These are phyloP conservation scores for Whitmania pigra DNA, from an alignment of 1,140 invertebrate species.

Conservation along the genomic window DNA sequence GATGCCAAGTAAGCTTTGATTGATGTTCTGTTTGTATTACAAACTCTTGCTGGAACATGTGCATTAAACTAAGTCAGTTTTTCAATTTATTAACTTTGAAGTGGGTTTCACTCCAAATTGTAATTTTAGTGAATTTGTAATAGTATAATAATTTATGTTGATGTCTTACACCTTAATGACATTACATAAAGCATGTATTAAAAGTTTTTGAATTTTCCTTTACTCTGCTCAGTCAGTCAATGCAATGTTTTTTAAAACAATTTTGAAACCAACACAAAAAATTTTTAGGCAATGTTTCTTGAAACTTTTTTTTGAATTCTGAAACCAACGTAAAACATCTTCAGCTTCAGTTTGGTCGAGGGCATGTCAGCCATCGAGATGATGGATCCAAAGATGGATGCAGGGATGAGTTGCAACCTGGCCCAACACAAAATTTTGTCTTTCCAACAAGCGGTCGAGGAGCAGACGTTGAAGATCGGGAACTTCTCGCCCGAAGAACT, in stretches of 20 bases:
- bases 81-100: too few relatives aligned
- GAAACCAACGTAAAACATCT: conserved; percentile 11
- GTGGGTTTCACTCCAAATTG: too few relatives aligned
- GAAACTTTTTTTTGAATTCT: conserved; percentile 9
- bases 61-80: too few relatives aligned
- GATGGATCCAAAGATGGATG: conserved; percentile 99
- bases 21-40: too few relatives aligned
- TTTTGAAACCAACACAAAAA: conserved; percentile 16
- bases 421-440: conserved; percentile 62
- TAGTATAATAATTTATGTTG: too few relatives aligned
- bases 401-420: conserved; percentile 84
- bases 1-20: conserved; percentile 55
- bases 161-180: background rate
- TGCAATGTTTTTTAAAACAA: background rate
- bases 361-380: conserved; percentile 99
- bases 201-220: background rate
- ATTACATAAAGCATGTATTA: conserved; percentile 1
- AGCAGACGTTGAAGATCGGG: conserved; percentile 56
- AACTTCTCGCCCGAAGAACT: conserved; percentile 46
- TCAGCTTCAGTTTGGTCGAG: conserved; percentile 75
- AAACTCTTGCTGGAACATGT: too few relatives aligned
- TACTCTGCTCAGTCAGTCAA: too few relatives aligned
- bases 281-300: background rate
- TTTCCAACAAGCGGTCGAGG: conserved; percentile 70
- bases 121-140: too few relatives aligned